Percentiles rank a stretch among this genome's conserved stretches.
phyloP scores from a whole-genome alignment of 2,888 invertebrate genomes.

The Agriopis aurantiaria region DNA sequence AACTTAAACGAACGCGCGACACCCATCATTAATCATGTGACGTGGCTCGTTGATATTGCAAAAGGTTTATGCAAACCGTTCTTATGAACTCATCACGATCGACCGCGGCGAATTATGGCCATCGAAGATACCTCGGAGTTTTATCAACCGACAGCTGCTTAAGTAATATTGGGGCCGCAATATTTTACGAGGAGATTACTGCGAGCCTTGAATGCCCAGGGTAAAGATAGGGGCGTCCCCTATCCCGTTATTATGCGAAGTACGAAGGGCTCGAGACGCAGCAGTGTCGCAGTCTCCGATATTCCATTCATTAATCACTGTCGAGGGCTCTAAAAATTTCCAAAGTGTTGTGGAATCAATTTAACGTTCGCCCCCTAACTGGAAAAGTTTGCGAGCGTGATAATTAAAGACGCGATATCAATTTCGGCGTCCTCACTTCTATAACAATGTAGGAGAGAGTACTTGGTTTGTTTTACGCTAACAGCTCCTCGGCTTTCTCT shows the following conservation, averaged over 20 bases:
- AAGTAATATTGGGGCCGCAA: slow-evolving; percentile 67
- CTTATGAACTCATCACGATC: slow-evolving; percentile 74
- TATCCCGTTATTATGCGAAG: slow-evolving; percentile 67
- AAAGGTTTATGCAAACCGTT: slow-evolving; percentile 70
- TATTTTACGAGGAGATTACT: slow-evolving; percentile 76
- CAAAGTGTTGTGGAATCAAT: slow-evolving; percentile 82
- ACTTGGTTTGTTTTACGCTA: slow-evolving; percentile 37
- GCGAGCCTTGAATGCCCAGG: slow-evolving; percentile 61
- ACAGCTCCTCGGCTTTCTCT: slow-evolving; percentile 26
- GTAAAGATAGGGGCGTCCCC: slow-evolving; percentile 64
- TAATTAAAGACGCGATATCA: slow-evolving; percentile 81
- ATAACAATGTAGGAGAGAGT: slow-evolving; percentile 34
- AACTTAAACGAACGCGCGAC: slow-evolving; percentile 59
- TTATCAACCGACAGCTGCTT: slow-evolving; percentile 67
- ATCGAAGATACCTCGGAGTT: slow-evolving; percentile 57
- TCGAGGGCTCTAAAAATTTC: slow-evolving; percentile 81
- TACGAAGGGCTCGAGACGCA: slow-evolving; percentile 52
- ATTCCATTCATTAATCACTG: slow-evolving; percentile 85
- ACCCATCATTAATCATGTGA: slow-evolving; percentile 72
- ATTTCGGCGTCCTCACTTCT: slow-evolving; percentile 64
- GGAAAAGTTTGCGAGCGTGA: slow-evolving; percentile 73
- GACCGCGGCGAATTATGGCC: slow-evolving; percentile 72
- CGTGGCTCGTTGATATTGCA: slow-evolving; percentile 71
- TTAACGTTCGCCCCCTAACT: slow-evolving; percentile 74
- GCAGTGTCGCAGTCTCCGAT: slow-evolving; percentile 71